Evolutionary conservation across 1,140 invertebrate genomes (phyloP).

Genomic region (Camponotus pennsylvanicus): DNA sequence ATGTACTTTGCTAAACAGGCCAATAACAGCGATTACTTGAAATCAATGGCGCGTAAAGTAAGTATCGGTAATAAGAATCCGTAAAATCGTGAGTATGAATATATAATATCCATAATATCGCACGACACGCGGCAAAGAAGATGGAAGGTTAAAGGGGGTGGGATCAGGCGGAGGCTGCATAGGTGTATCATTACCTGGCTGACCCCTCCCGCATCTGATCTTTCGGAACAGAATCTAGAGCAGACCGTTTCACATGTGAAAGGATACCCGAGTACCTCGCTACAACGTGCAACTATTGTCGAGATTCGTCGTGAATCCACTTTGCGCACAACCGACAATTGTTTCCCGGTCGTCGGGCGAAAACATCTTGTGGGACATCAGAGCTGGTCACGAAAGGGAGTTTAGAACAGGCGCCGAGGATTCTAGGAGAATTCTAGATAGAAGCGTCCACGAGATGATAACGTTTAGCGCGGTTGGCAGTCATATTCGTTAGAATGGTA

Average conservation of each 20-base stretch:
- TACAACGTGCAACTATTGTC: slow-evolving; percentile 75
- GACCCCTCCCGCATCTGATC: slow-evolving; percentile 77
- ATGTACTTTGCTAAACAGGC: slow-evolving; percentile 17
- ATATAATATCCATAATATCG: slow-evolving; percentile 21
- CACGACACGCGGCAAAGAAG: slow-evolving; percentile 25
- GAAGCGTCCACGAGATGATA: background rate
- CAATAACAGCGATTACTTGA: slow-evolving; percentile 26
- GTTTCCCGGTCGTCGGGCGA: slow-evolving; percentile 61
- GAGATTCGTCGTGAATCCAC: slow-evolving; percentile 20
- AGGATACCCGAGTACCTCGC: slow-evolving; percentile 69
- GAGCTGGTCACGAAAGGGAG: slow-evolving; percentile 75
- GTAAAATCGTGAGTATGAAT: slow-evolving; percentile 62
- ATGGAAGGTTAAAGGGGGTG: slow-evolving; percentile 63
- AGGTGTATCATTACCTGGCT: slow-evolving; percentile 79
- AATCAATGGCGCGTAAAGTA: slow-evolving; percentile 53
- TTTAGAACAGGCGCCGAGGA: slow-evolving; percentile 65
- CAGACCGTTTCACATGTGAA: slow-evolving; percentile 80
- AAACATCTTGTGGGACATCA: slow-evolving; percentile 76
- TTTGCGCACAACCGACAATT: slow-evolving; percentile 68
- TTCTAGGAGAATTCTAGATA: background rate
- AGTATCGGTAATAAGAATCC: slow-evolving; percentile 48
- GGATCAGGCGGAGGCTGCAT: slow-evolving; percentile 67
- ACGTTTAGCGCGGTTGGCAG: background rate
- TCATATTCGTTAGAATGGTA: background rate
- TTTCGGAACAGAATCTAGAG: slow-evolving; percentile 77